A percentile compares a stretch with the other conserved stretches of the same genome.
Evolutionary conservation across 2,888 invertebrate species (phyloP).

Genomic region (Arrhopalites spinosus): DNA sequence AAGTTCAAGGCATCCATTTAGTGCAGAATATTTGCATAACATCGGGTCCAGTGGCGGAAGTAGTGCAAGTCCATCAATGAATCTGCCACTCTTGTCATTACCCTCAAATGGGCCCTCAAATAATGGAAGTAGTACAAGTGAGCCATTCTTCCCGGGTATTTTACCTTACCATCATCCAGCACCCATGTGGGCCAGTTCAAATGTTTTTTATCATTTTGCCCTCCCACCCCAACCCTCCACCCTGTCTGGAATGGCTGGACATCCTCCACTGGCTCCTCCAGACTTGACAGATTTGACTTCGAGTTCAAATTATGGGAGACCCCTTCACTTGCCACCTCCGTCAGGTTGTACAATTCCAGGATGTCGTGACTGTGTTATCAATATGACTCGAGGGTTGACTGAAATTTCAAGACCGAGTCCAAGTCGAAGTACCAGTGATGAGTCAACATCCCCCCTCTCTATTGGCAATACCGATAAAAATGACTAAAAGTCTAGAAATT

Average conservation of each 20-base stretch:
- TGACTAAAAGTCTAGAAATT: constrained; percentile 17
- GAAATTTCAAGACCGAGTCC: constrained; percentile 8
- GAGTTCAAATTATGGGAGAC: constrained; percentile 38
- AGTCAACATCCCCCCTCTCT: constrained; percentile 35
- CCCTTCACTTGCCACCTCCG: constrained; percentile 50
- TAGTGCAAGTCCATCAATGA: not conserved
- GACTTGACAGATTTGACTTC: constrained; percentile 7
- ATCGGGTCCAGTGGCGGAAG: not conserved
- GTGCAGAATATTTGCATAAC: constrained; percentile 7
- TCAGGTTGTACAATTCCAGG: constrained; percentile 53
- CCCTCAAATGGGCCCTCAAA: not conserved
- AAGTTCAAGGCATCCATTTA: not conserved
- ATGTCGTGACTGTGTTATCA: constrained; percentile 49
- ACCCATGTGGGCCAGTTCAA: constrained; percentile 55
- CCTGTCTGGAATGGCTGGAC: not conserved
- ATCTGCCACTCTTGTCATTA: not conserved
- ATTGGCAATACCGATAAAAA: constrained; percentile 38
- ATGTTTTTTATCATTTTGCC: constrained; percentile 56
- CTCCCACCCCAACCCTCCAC: constrained; percentile 48
- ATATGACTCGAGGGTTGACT: constrained; percentile 6
- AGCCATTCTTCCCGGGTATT: constrained; percentile 44
- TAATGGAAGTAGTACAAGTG: constrained; percentile 8
- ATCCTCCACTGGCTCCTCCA: constrained; percentile 28
- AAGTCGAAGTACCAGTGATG: constrained; percentile 35
- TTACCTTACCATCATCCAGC: constrained; percentile 53